A percentile compares a stretch with the other conserved stretches of the same genome.
phyloP scores from a whole-genome alignment of 1,140 invertebrate genomes.

The Grapholita molesta region DNA sequence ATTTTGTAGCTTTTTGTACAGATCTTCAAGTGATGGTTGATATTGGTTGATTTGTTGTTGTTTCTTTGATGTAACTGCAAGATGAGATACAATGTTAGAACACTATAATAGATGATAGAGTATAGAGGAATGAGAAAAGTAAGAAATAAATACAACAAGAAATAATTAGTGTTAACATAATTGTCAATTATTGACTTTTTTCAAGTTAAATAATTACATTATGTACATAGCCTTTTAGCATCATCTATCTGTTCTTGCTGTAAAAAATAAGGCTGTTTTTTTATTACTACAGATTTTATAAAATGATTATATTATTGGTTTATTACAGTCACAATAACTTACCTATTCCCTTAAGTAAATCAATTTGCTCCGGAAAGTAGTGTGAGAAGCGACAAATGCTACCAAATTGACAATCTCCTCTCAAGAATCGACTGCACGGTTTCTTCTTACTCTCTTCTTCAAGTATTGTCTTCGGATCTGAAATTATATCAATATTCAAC shows the following conservation, averaged over 20 bases:
- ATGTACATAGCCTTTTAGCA: no score
- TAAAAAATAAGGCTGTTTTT: no score
- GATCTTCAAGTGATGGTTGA: slow-evolving; percentile 66
- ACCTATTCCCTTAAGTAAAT: slow-evolving; percentile 78
- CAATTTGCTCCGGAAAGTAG: slow-evolving; percentile 79
- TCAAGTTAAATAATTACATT: no score
- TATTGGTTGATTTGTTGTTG: slow-evolving; percentile 33
- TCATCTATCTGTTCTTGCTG: no score
- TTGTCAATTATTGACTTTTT: no score
- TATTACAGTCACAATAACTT: slow-evolving; percentile 27
- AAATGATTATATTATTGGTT: no score
- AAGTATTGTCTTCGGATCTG: slow-evolving; percentile 81
- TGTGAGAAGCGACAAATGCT: slow-evolving; percentile 82
- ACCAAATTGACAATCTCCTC: slow-evolving; percentile 81
- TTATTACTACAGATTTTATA: no score
- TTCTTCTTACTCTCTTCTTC: slow-evolving; percentile 80
- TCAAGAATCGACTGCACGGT: slow-evolving; percentile 78
- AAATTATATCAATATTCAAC: slow-evolving; percentile 24
- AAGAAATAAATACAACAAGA: slow-evolving; percentile 12
- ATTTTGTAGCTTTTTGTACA: slow-evolving; percentile 68
- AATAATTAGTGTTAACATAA: no score
- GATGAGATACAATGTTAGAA: slow-evolving; percentile 21
- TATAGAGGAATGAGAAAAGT: slow-evolving; percentile 8
- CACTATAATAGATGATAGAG: slow-evolving; percentile 18
- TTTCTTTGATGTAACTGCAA: slow-evolving; percentile 62